Conservation (phyloP, 2,797 vertebrate genomes). For the Pipistrellus kuhlii region DNA sequence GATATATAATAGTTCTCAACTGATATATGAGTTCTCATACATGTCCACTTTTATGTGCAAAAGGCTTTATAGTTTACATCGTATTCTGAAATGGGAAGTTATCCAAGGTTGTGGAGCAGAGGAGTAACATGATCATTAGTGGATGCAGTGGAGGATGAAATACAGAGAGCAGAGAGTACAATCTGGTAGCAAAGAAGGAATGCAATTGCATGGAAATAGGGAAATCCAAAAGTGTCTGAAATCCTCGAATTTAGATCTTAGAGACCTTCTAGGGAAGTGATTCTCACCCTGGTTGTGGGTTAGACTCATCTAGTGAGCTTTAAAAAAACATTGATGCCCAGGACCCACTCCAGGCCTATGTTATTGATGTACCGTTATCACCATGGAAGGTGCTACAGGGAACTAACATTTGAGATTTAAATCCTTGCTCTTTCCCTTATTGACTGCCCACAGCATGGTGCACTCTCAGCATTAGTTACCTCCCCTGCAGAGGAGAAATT, state of each 20-base stretch:
- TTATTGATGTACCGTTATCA: neutral
- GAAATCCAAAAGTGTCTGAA: neutral
- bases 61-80: constrained; percentile 10
- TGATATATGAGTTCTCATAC: neutral
- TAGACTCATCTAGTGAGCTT: neutral
- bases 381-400: neutral
- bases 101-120: neutral
- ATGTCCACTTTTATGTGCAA: neutral
- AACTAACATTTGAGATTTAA: constrained; percentile 24
- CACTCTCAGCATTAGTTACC: neutral
- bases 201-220: neutral
- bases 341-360: neutral
- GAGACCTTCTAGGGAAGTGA: neutral
- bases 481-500: neutral
- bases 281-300: neutral
- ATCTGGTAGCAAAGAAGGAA: neutral
- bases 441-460: neutral
- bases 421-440: neutral
- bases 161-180: neutral
- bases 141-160: neutral
- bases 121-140: neutral
- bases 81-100: neutral
- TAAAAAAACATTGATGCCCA: neutral
- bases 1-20: neutral
- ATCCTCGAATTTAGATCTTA: constrained; percentile 34